Base-by-base conservation (phyloP, 1,140 invertebrate species). In the Drosophila pallidifrons region DNA sequence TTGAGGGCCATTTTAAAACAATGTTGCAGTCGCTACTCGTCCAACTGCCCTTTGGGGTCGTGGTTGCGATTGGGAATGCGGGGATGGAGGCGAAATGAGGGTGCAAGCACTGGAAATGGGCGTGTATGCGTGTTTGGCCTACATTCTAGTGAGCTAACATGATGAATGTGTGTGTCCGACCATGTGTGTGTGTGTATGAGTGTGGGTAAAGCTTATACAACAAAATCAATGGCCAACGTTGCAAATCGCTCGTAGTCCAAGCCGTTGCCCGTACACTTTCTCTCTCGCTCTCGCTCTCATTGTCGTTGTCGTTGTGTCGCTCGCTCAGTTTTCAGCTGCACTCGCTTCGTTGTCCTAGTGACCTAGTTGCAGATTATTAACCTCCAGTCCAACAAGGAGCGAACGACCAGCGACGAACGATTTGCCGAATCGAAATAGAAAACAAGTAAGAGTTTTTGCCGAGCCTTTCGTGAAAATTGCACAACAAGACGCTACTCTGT, bases 331-430 rank as follows among this genome's bases (percentile, higher is more conserved):
- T 68, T 51, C 45, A 57, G 66, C 61, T 79, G 77, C 77, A 79
- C 65, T 82, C 63, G 71, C 46, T 61, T 45, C 60, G 77, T 76
- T 83, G 91, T 86, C 91, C 91, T 91, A 92, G 81, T 92, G 87
- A 92, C 91, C 91, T 52, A 92, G 69, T 91, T 92, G 59, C 74
- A 92, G 91, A 91, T 92, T 91, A 82, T 92, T 92, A 91, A 92
- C 91, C 91, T 76, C 58, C 61, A 64, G 77, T 25, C 52, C 57
- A 63, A 76, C 61, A 63, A 49, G 66, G 52, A 46, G 38, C 59
- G 47, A 47, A 4, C 55, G 65, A 61, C 11, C 11, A 16, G 41
- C 16, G 16, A 38, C 58, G 38, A 58, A 32, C 74, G 55, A 45
- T 25, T 69, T 35, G 58, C 72, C 66, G 72, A 70, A 63, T 61